Conservation (phyloP, 30 jellyfish, hydroid and myxozoan genomes). For the Nemopilema nomurai region DNA sequence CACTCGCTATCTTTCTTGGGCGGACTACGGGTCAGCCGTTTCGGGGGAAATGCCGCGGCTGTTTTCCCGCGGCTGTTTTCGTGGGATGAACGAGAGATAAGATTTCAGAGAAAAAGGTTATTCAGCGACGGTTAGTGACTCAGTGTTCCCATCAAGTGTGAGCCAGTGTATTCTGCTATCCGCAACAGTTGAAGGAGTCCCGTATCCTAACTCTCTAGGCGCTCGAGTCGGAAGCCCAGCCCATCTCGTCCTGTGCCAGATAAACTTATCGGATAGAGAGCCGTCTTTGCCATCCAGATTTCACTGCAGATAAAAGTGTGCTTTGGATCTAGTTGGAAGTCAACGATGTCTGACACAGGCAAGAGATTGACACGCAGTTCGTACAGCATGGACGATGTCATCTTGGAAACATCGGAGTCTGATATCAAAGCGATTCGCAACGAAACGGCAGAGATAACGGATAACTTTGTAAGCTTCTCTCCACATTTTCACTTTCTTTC, state of each 20-base stretch:
- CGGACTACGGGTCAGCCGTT: neutral
- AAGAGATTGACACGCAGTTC: slow-evolving; percentile 28
- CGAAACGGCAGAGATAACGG: slow-evolving; percentile 65
- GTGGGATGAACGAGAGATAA: neutral
- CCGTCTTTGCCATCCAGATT: too few relatives aligned
- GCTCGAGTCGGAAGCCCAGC: neutral
- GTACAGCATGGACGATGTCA: slow-evolving; percentile 31
- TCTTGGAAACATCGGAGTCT: slow-evolving; percentile 57
- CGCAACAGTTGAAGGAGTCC: neutral
- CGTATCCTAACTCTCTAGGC: neutral
- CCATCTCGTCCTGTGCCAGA: neutral
- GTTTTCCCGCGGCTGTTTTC: neutral
- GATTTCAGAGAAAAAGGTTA: neutral
- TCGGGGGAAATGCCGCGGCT: neutral
- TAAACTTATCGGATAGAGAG: too few relatives aligned
- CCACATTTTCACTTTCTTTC: neutral
- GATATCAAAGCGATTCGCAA: slow-evolving; percentile 56
- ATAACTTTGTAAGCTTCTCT: slow-evolving; percentile 47
- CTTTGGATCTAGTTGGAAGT: neutral
- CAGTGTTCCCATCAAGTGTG: neutral
- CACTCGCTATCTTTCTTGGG: too few relatives aligned
- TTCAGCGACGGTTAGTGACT: neutral
- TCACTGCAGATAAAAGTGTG: neutral
- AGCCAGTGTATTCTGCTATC: neutral
- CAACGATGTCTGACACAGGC: slow-evolving; percentile 5